Evolutionary conservation across 2,888 invertebrate genomes (phyloP), one percentile per base, ranked within the genome.

Genomic region (Pocota personata): DNA sequence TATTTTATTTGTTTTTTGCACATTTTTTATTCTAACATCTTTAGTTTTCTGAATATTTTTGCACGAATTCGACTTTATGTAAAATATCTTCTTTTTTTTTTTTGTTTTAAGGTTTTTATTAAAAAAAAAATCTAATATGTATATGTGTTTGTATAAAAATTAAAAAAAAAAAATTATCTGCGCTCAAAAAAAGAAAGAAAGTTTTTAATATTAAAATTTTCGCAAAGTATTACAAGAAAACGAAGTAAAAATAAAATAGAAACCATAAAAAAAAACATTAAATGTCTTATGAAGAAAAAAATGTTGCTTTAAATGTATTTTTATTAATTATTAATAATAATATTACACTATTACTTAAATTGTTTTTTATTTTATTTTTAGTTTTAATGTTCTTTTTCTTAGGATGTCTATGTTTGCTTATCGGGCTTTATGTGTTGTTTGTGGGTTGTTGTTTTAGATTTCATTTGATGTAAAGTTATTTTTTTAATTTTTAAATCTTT

Each of bases 301-400:
- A 57, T 64, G 48, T 82, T 77, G 66, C 66, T 77, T 82, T 82
- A 35, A 69, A 72, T 77, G 76, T 82, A 72, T 37, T 82, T 76
- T 82, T 71, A 76, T 62, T 55, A 67, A 60, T 46, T 75, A 58
- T 62, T 75, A 69, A 43, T 32, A 58, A 58, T 72, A 77, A 60
- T 58, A 77, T 32, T 40, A 64, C 46, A 64, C 30, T 24, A 14
- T 30, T 48, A 16, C 32, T 62, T 77, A 21, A 50, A 6, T 35
- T 60, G 58, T 52, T 2, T 30, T 16, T 46, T 14, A 14, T 16
- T 32, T 57, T 46, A 0, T 6, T 32, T 10, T 60, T 30, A n/a
- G 10, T 32, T 55, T 37, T n/a, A 4, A 24, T 0, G 19, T n/a
- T 16, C 21, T 48, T n/a, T 0, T 52, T 12, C 37, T 48, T 30